Evolutionary conservation across 2,113 vertebrate genomes (phyloP).

Genomic region (Brachirus orientalis): DNA sequence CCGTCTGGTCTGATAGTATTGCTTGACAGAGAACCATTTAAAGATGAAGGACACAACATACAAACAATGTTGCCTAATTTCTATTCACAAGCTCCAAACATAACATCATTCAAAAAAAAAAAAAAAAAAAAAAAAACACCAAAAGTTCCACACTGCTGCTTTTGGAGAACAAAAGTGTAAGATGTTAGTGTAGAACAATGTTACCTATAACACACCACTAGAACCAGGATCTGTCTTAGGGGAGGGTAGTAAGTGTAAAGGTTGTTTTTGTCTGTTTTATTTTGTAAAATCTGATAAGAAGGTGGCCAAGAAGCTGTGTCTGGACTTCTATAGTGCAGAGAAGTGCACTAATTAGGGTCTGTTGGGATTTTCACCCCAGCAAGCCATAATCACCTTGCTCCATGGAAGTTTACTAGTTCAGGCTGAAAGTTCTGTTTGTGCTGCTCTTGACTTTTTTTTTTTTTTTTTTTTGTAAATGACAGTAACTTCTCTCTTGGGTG

Average conservation of each 20-base stretch:
- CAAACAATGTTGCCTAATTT: too few relatives aligned
- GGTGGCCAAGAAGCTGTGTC: neutral
- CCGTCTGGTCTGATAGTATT: too few relatives aligned
- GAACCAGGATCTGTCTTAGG: slow-evolving; percentile 1
- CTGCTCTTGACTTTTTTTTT: slow-evolving; percentile 1
- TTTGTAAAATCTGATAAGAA: neutral
- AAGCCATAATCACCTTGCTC: neutral
- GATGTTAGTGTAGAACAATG: too few relatives aligned
- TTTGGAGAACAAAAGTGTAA: too few relatives aligned
- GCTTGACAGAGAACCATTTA: too few relatives aligned
- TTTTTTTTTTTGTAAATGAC: neutral
- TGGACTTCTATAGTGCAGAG: neutral
- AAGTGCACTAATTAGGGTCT: slow-evolving; percentile 8
- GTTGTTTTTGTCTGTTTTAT: too few relatives aligned
- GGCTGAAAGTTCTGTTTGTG: slow-evolving; percentile 16
- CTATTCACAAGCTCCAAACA: too few relatives aligned
- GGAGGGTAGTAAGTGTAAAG: neutral
- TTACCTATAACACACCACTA: neutral
- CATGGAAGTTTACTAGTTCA: slow-evolving; percentile 10
- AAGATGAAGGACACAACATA: too few relatives aligned
- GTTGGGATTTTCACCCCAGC: neutral
- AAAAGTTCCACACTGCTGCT: too few relatives aligned
- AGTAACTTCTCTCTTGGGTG: slow-evolving; percentile 8
- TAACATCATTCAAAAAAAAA: too few relatives aligned
- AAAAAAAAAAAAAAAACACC: too few relatives aligned